Base-by-base conservation (phyloP, 2,888 invertebrate genomes). In the Ptychoptera albimana region DNA sequence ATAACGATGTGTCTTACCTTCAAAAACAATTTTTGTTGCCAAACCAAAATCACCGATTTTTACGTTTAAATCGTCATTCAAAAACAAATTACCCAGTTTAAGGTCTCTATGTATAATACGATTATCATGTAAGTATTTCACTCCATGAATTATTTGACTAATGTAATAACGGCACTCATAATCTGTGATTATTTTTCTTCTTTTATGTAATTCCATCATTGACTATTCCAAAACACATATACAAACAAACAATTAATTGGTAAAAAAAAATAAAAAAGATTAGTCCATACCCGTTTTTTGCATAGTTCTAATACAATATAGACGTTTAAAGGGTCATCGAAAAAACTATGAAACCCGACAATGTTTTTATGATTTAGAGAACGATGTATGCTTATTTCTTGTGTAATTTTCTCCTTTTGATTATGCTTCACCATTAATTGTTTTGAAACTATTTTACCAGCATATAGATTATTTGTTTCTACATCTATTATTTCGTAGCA, bases 41-140 rank as follows among this genome's bases (percentile, higher is more conserved):
- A 99, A 69, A 36, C 98, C 98, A 69, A 99, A 99, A 66, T 99
- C 99, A 45, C 98, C 98, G 51, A 98, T 92, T 69, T 98, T 98
- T 10, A 91, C 84, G 60, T 85, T 81, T 55, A 94, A 73, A 44
- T 88, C 79, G 60, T 93, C 91, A 60, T 96, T 92, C 31, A 99
- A 74, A 66, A 99, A 98, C 39, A 99, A 71, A 68, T 99, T 99
- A 35, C 97, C 98, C 34, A 99, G 74, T 62, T 99, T 99, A 45
- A 99, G 70, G 70, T 99, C 98, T 40, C 98, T 75, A 66, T 99
- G 98, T 57, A 99, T 98, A 50, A 99, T 92, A 50, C 81, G 77
- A 55, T 79, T 78, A 51, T 83, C 79, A 63, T 99, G 98, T 49
- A 99, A 71, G 63, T 97, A 97, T 52, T 80, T 75, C 12, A 96